Conservation (phyloP, 2,113 vertebrate genomes). For the Thamnaconus septentrionalis region DNA sequence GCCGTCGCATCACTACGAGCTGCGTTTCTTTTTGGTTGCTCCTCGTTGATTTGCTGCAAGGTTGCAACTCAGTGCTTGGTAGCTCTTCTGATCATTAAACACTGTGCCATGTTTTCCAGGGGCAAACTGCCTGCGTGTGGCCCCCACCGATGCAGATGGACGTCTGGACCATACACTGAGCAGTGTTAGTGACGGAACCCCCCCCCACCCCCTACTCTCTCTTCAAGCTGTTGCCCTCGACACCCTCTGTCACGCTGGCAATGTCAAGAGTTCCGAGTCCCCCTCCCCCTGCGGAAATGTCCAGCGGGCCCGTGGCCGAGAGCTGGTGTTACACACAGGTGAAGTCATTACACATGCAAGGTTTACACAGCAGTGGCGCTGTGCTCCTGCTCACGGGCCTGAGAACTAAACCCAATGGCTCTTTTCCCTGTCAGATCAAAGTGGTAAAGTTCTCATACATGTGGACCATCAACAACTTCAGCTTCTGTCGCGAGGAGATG, state of each 20-base stretch:
- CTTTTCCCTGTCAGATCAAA: slow-evolving; percentile 82
- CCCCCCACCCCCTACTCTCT: slow-evolving; percentile 4
- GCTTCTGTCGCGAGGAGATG: slow-evolving; percentile 99
- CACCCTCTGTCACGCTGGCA: slow-evolving; percentile 82
- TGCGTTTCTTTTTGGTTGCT: not conserved
- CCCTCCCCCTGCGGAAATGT: slow-evolving; percentile 98
- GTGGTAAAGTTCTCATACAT: slow-evolving; percentile 99
- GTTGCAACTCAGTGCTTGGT: not conserved
- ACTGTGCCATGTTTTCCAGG: slow-evolving; percentile 44
- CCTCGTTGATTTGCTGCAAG: not conserved
- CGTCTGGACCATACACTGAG: slow-evolving; percentile 43
- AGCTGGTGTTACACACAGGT: slow-evolving; percentile 99
- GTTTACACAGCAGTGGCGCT: not conserved
- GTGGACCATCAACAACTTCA: slow-evolving; percentile 99
- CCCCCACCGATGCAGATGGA: slow-evolving; percentile 51
- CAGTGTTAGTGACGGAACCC: slow-evolving; percentile 43
- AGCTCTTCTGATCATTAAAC: slow-evolving; percentile 7
- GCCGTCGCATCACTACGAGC: slow-evolving; percentile 23
- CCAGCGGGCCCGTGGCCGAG: slow-evolving; percentile 96
- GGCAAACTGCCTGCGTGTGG: slow-evolving; percentile 54
- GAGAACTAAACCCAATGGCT: not conserved
- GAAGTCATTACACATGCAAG: not conserved
- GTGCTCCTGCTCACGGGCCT: not conserved
- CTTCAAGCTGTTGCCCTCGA: slow-evolving; percentile 46
- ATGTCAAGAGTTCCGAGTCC: slow-evolving; percentile 99